phyloP scores from a whole-genome alignment of 2,888 invertebrate genomes.

The Erebia ligea region DNA sequence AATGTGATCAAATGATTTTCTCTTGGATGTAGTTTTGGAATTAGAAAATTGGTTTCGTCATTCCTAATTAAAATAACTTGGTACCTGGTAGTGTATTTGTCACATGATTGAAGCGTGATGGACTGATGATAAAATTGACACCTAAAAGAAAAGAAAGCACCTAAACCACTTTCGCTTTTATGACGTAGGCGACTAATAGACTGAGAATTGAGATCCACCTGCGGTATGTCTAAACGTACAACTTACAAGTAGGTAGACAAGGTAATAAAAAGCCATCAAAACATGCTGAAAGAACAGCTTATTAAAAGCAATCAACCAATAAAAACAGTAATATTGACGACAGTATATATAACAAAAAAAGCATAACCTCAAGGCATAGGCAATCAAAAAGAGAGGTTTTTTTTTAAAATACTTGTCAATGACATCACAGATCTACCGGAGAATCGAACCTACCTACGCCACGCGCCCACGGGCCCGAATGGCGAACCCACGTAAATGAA shows the following conservation, averaged over 20 bases:
- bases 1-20: too few species aligned
- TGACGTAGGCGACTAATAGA: not conserved
- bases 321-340: constrained; percentile 6
- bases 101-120: too few species aligned
- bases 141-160: not conserved
- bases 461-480: constrained; percentile 58
- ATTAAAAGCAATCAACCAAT: constrained; percentile 21
- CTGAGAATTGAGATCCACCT: not conserved
- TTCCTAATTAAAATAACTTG: too few species aligned
- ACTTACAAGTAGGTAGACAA: too few species aligned
- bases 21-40: too few species aligned
- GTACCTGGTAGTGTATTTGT: too few species aligned
- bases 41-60: too few species aligned
- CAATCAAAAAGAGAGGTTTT: constrained; percentile 18
- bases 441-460: constrained; percentile 57
- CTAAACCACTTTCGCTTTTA: not conserved
- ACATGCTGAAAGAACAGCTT: not conserved
- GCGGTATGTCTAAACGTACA: not conserved
- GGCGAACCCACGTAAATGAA: constrained; percentile 54
- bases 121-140: not conserved
- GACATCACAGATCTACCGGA: constrained; percentile 37
- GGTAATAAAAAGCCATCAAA: too few species aligned
- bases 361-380: not conserved
- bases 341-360: constrained; percentile 17
- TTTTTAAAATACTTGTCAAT: constrained; percentile 37